Evolutionary conservation across 2,888 invertebrate genomes (phyloP).

Genomic region (Ennomos erosarius): DNA sequence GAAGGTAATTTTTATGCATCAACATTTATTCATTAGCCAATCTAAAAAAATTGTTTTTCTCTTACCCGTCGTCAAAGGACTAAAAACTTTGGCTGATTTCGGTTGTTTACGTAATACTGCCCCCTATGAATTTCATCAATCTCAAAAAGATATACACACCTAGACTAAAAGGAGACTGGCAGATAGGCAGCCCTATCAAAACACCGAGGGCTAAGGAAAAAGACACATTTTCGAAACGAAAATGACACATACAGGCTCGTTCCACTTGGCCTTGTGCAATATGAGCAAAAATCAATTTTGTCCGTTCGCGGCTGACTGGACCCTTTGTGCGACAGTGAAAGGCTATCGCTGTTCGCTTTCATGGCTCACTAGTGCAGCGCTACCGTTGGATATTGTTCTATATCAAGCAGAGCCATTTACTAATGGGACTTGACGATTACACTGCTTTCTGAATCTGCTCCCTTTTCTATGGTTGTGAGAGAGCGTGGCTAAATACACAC

Average conservation of each 20-base stretch:
- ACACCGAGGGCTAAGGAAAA: conserved; percentile 9
- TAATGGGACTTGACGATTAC: conserved; percentile 49
- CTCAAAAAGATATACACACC: too few relatives aligned
- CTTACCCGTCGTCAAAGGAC: too few relatives aligned
- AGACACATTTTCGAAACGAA: conserved; percentile 11
- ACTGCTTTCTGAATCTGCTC: conserved; percentile 35
- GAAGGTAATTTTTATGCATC: too few relatives aligned
- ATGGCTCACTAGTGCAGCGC: conserved; percentile 66
- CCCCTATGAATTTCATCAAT: too few relatives aligned
- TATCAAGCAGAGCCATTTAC: conserved; percentile 59
- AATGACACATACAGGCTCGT: conserved; percentile 22
- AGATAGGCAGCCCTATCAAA: conserved; percentile 12
- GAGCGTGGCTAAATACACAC: conserved; percentile 32
- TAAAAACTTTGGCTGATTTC: too few relatives aligned
- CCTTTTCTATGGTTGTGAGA: conserved; percentile 28
- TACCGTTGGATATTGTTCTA: conserved; percentile 64
- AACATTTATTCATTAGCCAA: too few relatives aligned
- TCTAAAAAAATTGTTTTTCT: too few relatives aligned
- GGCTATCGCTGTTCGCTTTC: conserved; percentile 80
- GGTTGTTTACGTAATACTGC: too few relatives aligned
- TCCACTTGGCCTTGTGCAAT: conserved; percentile 50
- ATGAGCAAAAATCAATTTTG: conserved; percentile 78
- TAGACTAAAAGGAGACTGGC: too few relatives aligned
- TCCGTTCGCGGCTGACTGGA: conserved; percentile 71
- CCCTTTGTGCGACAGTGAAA: conserved; percentile 77